Conservation (phyloP, 2,113 vertebrate genomes). For the Rhinopithecus roxellana region DNA sequence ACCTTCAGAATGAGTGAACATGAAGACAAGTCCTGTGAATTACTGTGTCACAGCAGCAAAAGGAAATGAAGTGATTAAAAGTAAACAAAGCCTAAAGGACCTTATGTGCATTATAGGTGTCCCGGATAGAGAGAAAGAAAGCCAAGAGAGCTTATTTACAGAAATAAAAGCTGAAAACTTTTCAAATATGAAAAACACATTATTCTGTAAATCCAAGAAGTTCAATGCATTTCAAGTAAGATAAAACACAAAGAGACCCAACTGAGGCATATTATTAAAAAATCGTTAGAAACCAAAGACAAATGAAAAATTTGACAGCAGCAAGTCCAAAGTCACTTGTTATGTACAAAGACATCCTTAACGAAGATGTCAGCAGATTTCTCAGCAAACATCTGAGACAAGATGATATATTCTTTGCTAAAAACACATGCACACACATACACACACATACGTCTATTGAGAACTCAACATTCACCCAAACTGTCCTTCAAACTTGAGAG, state of each 20-base stretch:
- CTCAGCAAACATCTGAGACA: neutral
- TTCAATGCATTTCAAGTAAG: neutral
- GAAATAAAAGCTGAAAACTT: neutral
- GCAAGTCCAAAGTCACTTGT: neutral
- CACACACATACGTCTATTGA: neutral
- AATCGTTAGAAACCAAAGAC: neutral
- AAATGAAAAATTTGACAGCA: neutral
- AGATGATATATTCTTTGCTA: neutral
- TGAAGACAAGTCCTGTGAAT: neutral
- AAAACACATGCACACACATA: too few species aligned
- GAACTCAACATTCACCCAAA: neutral
- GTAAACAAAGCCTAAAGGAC: neutral
- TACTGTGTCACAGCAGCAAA: neutral
- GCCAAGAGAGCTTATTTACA: neutral
- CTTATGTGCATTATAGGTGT: neutral
- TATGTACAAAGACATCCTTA: neutral
- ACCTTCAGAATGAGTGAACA: neutral
- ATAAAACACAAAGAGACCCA: neutral
- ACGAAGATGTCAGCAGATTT: neutral
- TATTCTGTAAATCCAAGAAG: neutral
- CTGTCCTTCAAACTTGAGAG: neutral
- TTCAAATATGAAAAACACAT: neutral
- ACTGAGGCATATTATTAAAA: neutral
- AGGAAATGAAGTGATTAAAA: neutral
- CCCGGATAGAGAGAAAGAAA: neutral